phyloP scores from a whole-genome alignment of 1,140 invertebrate genomes.

The Leucophenga varia region DNA sequence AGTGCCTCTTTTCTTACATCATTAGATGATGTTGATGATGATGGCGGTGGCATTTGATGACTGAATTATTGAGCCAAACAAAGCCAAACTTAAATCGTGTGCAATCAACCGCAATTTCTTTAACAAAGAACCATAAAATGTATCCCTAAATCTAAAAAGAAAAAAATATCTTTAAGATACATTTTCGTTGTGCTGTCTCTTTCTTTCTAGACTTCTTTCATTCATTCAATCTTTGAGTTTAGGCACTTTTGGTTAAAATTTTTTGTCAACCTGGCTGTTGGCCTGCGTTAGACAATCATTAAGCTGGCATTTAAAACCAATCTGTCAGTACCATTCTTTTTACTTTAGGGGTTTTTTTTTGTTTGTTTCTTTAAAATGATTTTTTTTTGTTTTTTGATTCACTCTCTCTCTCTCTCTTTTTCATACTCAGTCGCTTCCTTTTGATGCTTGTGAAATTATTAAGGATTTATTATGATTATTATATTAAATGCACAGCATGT shows the following conservation, averaged over 20 bases:
- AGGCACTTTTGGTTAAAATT: too few species aligned
- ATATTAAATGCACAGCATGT: conserved; percentile 48
- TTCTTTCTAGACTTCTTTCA: too few species aligned
- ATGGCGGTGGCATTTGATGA: background rate
- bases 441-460: conserved; percentile 52
- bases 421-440: conserved; percentile 31
- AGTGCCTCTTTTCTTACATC: too few species aligned
- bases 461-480: conserved; percentile 56
- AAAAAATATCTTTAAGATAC: too few species aligned
- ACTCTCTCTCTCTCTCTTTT: too few species aligned
- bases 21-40: conserved; percentile 4
- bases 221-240: too few species aligned
- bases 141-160: too few species aligned
- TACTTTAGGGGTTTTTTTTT: conserved; percentile 1
- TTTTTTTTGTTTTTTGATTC: background rate
- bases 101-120: conserved; percentile 51
- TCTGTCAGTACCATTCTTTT: too few species aligned
- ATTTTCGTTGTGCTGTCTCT: too few species aligned
- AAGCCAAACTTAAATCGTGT: conserved; percentile 41
- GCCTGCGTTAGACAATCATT: conserved; percentile 28
- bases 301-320: conserved; percentile 37
- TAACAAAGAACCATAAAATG: too few species aligned
- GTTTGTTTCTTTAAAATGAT: too few species aligned
- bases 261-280: background rate
- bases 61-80: background rate